Evolutionary conservation across 2,797 vertebrate genomes (phyloP), one percentile per base, ranked within the genome.

Genomic region (Anguilla anguilla): DNA sequence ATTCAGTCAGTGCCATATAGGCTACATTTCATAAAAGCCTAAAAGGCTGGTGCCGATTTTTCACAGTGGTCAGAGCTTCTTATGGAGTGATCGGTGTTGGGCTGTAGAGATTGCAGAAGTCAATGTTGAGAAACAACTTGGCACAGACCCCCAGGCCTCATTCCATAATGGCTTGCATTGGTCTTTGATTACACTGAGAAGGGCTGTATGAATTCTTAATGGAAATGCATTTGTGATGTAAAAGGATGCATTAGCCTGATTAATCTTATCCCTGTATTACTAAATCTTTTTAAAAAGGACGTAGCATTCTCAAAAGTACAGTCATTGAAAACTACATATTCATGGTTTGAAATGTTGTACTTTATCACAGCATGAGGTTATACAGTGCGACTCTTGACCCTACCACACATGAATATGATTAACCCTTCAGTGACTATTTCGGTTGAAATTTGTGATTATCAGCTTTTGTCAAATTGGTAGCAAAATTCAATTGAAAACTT

Each of bases 201-300:
- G 89, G 89, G 79, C 82, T 46, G 85, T 83, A 88, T 87, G 25
- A 49, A 83, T 89, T 89, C 85, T 89, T 89, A 92, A 92, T 91
- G 91, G 89, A 86, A 91, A 91, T 85, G 89, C 91, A 90, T 90
- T 89, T 88, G 89, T 91, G 87, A 85, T 91, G 88, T 90, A 91
- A 88, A 87, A 89, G 88, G 87, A 88, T 92, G 89, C 91, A 93
- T 93, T 93, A 91, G 91, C 83, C 85, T 92, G 91, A 93, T 92
- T 92, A 90, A 90, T 89, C 84, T 87, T 84, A 53, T 89, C 88
- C 22, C 61, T 77, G 39, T 43, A 86, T 85, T 85, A 67, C 61
- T 64, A n/a, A 85, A 43, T 85, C 57, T 91, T 86, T 72, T 86
- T 57, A 79, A 83, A 83, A 83, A 86, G 51, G 25, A n/a, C 72